Base-by-base conservation (phyloP, 1,140 invertebrate species). In the Laupala kohalensis region DNA sequence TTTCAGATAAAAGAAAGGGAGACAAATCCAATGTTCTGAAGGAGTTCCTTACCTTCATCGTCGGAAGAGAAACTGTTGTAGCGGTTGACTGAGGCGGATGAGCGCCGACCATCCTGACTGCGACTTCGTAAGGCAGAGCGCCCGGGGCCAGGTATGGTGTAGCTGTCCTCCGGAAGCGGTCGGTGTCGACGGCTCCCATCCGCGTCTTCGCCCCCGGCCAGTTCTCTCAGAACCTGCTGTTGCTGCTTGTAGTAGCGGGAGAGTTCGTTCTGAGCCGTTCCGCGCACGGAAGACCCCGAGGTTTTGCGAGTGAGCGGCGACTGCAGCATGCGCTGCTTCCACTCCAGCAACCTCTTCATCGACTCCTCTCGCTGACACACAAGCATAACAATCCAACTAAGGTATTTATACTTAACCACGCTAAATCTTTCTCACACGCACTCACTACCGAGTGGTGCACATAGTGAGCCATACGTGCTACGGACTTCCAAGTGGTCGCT, bases 251-350 rank as follows among this genome's bases (percentile, higher is more conserved):
- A 84, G 74, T 82, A 82, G 74, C 77, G 82, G 3, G 78, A 80
- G 19, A 83, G 73, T 62, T 84, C 82, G 64, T 79, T 81, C 70
- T 81, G 81, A 4, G 77, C 76, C 0, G 76, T 77, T 25, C 82
- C 74, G 75, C 84, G 71, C 80, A 76, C 79, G 71, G 81, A 75
- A 72, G 87, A 76, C 4, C 78, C 79, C 0, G 87, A 87, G 64
- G 88, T 86, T 80, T 94, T 94, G 70, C 91, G 85, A 24, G 92
- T 93, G 70, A 95, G 79, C 15, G 93, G 92, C 24, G 91, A 93
- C 78, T 94, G 92, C 73, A 95, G 81, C 93, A 95, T 95, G 76
- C 93, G 84, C 80, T 95, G 92, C 79, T 95, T 95, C 93, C 93
- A 95, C 81, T 95, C 93, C 13, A 95, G 80, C 72, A 95, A 79